Conservation (phyloP, 1,140 invertebrate genomes). For the Rhagoletis zephyria region DNA sequence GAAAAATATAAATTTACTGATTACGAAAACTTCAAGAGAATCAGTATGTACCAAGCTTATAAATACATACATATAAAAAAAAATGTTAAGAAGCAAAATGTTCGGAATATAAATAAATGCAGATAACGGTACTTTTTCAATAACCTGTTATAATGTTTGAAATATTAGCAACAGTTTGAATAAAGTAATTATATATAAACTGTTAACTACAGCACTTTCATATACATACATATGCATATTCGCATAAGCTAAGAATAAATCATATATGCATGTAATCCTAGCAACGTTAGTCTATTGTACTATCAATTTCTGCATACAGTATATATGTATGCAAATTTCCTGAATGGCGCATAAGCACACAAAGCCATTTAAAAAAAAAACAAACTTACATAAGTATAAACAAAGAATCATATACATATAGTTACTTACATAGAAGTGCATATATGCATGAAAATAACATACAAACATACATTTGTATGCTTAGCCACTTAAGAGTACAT, state of each 20-base stretch:
- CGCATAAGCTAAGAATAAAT: not conserved
- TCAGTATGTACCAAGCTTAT: too few species aligned
- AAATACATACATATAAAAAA: too few species aligned
- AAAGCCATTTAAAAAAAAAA: not conserved
- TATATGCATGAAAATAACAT: not conserved
- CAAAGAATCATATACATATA: too few species aligned
- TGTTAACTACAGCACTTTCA: too few species aligned
- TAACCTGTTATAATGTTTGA: not conserved
- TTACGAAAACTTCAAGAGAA: too few species aligned
- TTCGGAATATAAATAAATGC: too few species aligned
- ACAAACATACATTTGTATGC: not conserved
- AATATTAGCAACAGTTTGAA: not conserved
- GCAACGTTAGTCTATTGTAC: not conserved
- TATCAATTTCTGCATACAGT: not conserved
- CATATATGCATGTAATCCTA: not conserved
- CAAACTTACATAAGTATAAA: too few species aligned
- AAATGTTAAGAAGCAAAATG: too few species aligned
- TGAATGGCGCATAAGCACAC: not conserved
- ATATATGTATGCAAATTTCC: not conserved
- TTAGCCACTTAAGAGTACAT: conserved; percentile 7
- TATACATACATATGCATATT: not conserved
- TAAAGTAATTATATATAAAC: not conserved
- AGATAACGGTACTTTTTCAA: too few species aligned
- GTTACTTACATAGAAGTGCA: not conserved
- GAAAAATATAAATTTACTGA: too few species aligned